These are phyloP conservation scores for Prionace glauca DNA, from an alignment of 2,797 vertebrate genomes.

Conservation along the genomic window DNA sequence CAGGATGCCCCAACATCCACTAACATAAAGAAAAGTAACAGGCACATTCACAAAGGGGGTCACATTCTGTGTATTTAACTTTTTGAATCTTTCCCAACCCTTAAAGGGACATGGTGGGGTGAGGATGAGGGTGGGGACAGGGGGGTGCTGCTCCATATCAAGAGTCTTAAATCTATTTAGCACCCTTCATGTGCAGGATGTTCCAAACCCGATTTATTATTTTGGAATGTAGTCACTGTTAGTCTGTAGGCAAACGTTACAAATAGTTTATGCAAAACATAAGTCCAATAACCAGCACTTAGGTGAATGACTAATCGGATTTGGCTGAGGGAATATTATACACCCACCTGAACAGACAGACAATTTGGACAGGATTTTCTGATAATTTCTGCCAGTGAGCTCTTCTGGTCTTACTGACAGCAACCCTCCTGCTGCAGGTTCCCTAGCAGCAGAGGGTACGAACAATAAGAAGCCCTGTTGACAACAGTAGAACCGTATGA, in stretches of 20 bases:
- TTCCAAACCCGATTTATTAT: not conserved
- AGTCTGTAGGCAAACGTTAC: not conserved
- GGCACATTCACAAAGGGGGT: too few species aligned
- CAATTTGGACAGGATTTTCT: too few species aligned
- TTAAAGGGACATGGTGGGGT: not conserved
- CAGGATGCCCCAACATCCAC: not conserved
- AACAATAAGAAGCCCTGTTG: too few species aligned
- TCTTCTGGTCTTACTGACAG: too few species aligned
- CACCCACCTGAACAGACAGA: not conserved
- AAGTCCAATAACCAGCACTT: not conserved
- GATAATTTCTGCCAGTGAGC: too few species aligned
- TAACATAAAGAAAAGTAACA: not conserved
- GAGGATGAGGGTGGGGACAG: too few species aligned
- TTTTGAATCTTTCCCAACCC: not conserved
- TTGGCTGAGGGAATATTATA: not conserved
- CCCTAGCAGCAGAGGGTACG: too few species aligned
- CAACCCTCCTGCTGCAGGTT: too few species aligned
- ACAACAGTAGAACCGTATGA: too few species aligned
- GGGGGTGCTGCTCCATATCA: too few species aligned
- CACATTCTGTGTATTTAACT: not conserved
- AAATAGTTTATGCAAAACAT: not conserved
- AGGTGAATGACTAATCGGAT: not conserved
- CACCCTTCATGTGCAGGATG: not conserved
- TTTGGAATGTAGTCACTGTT: not conserved
- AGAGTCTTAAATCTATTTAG: not conserved